A percentile compares a stretch with the other conserved stretches of the same genome.
Evolutionary conservation across 2,113 vertebrate genomes (phyloP).

Genomic region (Alosa alosa): DNA sequence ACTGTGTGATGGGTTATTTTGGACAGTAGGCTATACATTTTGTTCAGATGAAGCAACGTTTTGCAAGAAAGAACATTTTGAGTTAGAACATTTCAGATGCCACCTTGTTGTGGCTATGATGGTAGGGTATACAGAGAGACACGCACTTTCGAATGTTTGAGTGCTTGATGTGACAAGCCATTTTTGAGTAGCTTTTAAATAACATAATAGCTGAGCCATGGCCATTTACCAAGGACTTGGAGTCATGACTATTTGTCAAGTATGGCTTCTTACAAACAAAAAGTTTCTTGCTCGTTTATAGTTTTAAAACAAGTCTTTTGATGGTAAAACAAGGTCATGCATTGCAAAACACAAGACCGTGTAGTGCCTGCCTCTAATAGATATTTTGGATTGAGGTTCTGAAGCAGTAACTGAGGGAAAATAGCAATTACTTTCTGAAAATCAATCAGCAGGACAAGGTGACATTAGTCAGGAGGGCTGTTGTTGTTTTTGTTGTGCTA

Average conservation of each 20-base stretch:
- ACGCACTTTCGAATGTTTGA: neutral
- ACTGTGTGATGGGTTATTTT: neutral
- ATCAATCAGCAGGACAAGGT: conserved; percentile 13
- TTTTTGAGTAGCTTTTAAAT: neutral
- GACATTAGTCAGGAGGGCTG: neutral
- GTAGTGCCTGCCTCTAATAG: neutral
- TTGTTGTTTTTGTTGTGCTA: neutral
- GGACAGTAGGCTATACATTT: neutral
- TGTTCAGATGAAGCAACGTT: neutral
- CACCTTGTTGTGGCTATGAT: neutral
- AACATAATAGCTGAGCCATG: neutral
- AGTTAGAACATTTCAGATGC: neutral
- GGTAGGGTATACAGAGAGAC: neutral
- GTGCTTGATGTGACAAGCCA: neutral
- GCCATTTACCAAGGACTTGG: neutral
- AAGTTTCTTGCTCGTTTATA: neutral
- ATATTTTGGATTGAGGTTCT: neutral
- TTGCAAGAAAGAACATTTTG: neutral
- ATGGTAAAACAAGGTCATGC: neutral
- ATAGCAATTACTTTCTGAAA: neutral
- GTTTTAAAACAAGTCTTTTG: neutral
- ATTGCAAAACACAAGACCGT: neutral
- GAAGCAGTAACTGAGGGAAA: neutral
- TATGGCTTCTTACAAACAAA: neutral
- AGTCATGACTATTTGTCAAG: neutral